These are phyloP conservation scores for Tokudaia tokunoshimensis DNA, from an alignment of 2,797 vertebrate species.

Conservation along the genomic window DNA sequence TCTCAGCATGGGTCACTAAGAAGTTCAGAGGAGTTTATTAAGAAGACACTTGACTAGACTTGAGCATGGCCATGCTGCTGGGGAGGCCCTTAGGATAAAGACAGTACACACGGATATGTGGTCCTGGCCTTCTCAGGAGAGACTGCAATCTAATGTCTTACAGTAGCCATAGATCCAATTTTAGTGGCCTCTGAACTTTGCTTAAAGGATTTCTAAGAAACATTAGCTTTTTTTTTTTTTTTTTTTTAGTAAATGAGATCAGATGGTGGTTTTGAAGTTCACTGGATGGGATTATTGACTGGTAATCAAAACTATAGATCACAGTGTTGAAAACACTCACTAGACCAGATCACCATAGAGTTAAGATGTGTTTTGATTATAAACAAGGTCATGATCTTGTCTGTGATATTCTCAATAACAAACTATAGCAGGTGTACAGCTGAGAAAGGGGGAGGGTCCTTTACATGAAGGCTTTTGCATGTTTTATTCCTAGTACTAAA, in stretches of 20 bases:
- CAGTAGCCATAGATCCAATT: neutral
- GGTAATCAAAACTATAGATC: neutral
- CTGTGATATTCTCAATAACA: neutral
- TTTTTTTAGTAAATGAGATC: neutral
- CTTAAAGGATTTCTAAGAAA: neutral
- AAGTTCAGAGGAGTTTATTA: neutral
- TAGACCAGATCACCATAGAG: neutral
- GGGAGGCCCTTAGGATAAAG: neutral
- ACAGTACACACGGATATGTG: neutral
- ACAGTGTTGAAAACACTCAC: neutral
- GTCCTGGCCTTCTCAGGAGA: neutral
- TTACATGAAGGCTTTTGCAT: neutral
- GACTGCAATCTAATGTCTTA: neutral
- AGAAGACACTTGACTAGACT: neutral
- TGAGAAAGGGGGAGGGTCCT: neutral
- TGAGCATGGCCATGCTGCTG: neutral
- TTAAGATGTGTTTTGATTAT: neutral
- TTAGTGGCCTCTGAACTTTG: neutral
- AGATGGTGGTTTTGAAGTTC: neutral
- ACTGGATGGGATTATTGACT: neutral
- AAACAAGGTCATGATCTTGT: neutral
- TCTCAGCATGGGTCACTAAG: neutral
- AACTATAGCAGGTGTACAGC: neutral
- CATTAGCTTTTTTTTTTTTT: neutral
- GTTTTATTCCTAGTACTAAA: neutral